Evolutionary conservation across 2,113 vertebrate species (phyloP).

Genomic region (Equus quagga): DNA sequence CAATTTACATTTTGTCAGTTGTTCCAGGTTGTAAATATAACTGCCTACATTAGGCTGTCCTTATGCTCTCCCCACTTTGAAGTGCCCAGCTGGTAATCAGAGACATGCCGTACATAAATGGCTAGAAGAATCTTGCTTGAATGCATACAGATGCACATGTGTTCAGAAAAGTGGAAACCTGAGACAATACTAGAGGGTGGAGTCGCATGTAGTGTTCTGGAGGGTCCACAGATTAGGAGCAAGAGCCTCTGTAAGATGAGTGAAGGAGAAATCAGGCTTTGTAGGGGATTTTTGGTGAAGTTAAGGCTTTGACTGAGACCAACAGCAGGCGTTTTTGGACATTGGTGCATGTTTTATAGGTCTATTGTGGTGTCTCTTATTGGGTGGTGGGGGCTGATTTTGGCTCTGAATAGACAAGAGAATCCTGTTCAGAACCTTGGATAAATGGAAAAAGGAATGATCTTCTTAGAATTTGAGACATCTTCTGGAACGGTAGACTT

Average conservation of each 20-base stretch:
- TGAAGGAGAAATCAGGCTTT: background rate
- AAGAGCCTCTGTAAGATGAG: background rate
- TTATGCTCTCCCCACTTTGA: background rate
- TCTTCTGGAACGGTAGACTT: background rate
- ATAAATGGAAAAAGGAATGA: background rate
- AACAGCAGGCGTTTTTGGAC: background rate
- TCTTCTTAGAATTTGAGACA: background rate
- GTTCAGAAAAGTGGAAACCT: background rate
- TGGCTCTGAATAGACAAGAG: background rate
- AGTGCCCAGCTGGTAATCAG: background rate
- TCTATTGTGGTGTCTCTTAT: background rate
- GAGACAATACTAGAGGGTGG: background rate
- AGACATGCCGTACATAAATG: background rate
- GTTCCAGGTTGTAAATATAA: conserved; percentile 36
- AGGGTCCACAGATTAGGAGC: background rate
- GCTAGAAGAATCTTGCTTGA: background rate
- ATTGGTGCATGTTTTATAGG: background rate
- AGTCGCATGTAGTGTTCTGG: background rate
- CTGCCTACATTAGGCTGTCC: background rate
- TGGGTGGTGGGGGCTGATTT: background rate
- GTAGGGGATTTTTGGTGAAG: background rate
- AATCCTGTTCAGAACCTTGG: too few relatives aligned
- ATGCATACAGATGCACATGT: background rate
- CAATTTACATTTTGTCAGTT: conserved; percentile 43
- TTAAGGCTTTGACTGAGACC: background rate